Conservation (phyloP, 2,113 vertebrate genomes). For the Rhea americana region DNA sequence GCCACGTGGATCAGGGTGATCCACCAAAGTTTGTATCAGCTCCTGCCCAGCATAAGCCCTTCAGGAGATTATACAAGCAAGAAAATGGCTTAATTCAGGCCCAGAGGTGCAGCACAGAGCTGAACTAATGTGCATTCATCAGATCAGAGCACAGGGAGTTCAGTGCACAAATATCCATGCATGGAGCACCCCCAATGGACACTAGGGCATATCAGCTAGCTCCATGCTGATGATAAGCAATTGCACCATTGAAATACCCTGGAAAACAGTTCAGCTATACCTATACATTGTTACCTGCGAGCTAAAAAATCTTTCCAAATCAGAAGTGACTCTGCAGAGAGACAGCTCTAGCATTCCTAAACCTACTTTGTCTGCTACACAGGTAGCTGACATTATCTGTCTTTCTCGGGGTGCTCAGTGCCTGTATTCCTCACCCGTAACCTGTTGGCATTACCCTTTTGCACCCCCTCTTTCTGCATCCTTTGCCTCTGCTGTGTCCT, state of each 20-base stretch:
- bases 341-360: neutral
- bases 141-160: neutral
- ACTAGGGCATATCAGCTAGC: fast-evolving
- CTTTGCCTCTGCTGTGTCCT: neutral
- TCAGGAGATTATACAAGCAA: neutral
- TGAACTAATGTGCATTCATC: neutral
- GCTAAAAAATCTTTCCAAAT: neutral
- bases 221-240: neutral
- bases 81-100: fast-evolving
- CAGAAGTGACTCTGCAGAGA: neutral
- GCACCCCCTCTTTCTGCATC: neutral
- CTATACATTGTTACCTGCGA: neutral
- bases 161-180: neutral
- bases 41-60: neutral
- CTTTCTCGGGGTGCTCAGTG: neutral
- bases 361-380: neutral
- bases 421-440: neutral
- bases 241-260: neutral
- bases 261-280: neutral
- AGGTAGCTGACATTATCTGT: neutral
- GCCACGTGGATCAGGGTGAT: neutral
- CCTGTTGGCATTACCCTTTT: neutral
- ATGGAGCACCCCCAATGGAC: neutral
- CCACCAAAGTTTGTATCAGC: neutral
- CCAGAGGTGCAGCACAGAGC: neutral